Evolutionary conservation across 2,113 vertebrate species (phyloP).

Genomic region (Cygnus atratus): DNA sequence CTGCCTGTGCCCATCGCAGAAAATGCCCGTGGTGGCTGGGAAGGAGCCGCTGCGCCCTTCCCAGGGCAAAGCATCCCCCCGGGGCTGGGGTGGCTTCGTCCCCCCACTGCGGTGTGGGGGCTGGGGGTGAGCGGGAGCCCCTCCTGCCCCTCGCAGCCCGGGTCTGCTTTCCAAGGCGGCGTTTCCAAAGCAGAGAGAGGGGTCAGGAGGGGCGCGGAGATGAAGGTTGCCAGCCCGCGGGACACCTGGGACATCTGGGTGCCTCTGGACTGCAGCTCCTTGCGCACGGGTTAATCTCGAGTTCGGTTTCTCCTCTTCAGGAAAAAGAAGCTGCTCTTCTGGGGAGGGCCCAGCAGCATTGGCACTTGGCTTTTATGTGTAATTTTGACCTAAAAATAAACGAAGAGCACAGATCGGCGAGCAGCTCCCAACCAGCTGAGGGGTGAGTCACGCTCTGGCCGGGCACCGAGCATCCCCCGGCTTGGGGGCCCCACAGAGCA

Average conservation of each 20-base stretch:
- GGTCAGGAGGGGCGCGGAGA: neutral
- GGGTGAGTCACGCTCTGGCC: neutral
- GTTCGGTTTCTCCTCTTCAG: slow-evolving; percentile 87
- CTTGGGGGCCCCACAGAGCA: neutral
- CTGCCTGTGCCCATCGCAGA: neutral
- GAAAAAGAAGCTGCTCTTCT: slow-evolving; percentile 93
- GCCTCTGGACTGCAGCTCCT: neutral
- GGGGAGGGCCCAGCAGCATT: slow-evolving; percentile 88
- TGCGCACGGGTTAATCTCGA: slow-evolving; percentile 75
- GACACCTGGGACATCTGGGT: neutral
- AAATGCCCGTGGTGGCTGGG: neutral
- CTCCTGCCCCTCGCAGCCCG: neutral
- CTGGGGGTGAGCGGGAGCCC: neutral
- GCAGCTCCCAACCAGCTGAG: neutral
- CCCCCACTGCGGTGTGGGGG: neutral
- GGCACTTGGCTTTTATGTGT: slow-evolving; percentile 97
- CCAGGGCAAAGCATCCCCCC: neutral
- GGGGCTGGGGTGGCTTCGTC: neutral
- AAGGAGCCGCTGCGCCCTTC: neutral
- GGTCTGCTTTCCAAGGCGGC: neutral
- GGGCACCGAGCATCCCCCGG: neutral
- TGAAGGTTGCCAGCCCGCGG: neutral
- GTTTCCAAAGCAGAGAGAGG: neutral
- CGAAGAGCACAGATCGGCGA: neutral
- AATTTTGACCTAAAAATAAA: slow-evolving; percentile 85